Conservation (phyloP, 2,888 invertebrate genomes). For the Neoascia interrupta region DNA sequence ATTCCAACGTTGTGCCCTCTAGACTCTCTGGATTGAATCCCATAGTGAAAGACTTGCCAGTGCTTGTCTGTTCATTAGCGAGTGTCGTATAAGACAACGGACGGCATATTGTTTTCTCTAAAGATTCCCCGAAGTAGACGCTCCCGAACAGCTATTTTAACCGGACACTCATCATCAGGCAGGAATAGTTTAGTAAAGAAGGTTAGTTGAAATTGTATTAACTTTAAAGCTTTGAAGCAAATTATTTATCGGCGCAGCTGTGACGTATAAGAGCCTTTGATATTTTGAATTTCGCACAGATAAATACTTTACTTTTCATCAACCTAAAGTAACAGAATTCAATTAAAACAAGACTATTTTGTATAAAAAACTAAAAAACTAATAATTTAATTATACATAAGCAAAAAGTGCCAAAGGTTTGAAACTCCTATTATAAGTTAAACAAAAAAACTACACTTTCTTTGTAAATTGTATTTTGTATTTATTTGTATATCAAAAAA, state of each 20-base stretch:
- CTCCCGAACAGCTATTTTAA: constrained; percentile 74
- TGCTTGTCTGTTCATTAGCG: constrained; percentile 81
- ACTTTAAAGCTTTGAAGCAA: too few relatives aligned
- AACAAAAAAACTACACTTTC: background rate
- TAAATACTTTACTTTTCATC: too few relatives aligned
- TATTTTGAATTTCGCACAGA: too few relatives aligned
- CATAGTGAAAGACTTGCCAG: constrained; percentile 81
- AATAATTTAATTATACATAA: constrained; percentile 23
- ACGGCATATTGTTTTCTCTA: constrained; percentile 24
- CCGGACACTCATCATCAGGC: constrained; percentile 69
- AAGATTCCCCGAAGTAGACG: constrained; percentile 69
- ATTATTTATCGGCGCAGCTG: too few relatives aligned
- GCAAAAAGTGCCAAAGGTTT: constrained; percentile 70
- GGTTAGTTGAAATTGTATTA: too few relatives aligned
- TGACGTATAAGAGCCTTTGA: too few relatives aligned
- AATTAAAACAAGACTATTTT: too few relatives aligned
- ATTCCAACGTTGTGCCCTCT: constrained; percentile 77
- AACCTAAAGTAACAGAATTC: too few relatives aligned
- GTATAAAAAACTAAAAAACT: background rate
- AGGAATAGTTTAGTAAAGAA: too few relatives aligned
- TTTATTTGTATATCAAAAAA: constrained; percentile 14
- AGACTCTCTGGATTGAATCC: constrained; percentile 75
- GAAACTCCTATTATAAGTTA: constrained; percentile 65
- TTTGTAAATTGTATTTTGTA: constrained; percentile 9
- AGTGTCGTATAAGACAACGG: constrained; percentile 80